Base-by-base conservation (phyloP, 30 jellyfish, hydroid and myxozoan species). In the Hydra vulgaris region DNA sequence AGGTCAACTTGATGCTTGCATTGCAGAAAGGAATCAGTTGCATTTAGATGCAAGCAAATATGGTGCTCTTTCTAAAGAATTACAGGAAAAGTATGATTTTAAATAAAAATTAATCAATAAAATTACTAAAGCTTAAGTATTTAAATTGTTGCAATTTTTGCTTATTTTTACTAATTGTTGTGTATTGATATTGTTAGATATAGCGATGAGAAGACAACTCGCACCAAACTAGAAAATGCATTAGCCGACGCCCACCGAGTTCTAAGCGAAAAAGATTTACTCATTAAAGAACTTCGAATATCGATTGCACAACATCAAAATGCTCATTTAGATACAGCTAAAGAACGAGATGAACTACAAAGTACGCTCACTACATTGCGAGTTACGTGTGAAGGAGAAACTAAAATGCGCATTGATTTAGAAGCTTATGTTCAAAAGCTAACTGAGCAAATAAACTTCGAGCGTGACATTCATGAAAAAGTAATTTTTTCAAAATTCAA, bases 241-340 rank as follows among this genome's bases (percentile, higher is more conserved):
- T 54, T 90, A 54, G 97, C 97, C 0, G 97, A 90, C 77, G 94
- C 95, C 23, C 97, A 90, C 72, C 94, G 97, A 7, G 83, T 90
- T 53, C 78, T 90, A n/a, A 26, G 89, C 74, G 97, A 90, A 79
- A 85, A 82, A 74, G 97, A 90, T 53, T 66, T 90, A 25, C 83
- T 23, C 27, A 71, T 90, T n/a, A 78, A 82, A 15, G 97, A 90
- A 25, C 75, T 82, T 27, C 83, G 95, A 20, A 86, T 85, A 80
- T 82, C 94, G 23, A 85, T 90, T 25, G 79, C 97, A 7, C 97
- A 90, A 76, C 95, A 90, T 72, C 95, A 90, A 71, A 90, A 85
- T 82, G 95, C 97, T 20, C 97, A 85, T 73, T 78, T 86, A 74
- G 95, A 90, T 70, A 86, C 95, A 12, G 88, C 86, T 24, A 86